These are phyloP conservation scores for Siniperca chuatsi DNA, from an alignment of 2,113 vertebrate species.

Conservation along the genomic window DNA sequence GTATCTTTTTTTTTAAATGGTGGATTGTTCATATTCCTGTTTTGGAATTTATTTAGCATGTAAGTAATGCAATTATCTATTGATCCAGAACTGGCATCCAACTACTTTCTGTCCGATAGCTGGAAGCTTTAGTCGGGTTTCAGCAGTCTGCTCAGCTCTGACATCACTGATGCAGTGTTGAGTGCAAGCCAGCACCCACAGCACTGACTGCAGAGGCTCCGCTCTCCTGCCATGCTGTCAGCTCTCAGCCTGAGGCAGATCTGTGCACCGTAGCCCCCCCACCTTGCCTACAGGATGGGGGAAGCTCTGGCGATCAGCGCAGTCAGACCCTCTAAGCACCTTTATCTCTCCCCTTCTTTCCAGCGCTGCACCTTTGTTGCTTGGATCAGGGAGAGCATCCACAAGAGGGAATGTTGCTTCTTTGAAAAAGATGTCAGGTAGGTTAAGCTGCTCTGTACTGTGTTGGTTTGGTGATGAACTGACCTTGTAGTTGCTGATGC, in stretches of 20 bases:
- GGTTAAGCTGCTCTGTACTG: neutral
- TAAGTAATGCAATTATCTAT: constrained; percentile 10
- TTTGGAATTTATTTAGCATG: neutral
- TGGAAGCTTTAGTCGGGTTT: neutral
- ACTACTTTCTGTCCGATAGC: neutral
- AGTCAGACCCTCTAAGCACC: constrained; percentile 33
- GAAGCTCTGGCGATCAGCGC: constrained; percentile 29
- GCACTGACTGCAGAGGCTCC: constrained; percentile 58
- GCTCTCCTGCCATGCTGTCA: constrained; percentile 10
- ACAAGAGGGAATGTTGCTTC: constrained; percentile 90
- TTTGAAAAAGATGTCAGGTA: constrained; percentile 86
- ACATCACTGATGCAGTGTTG: constrained; percentile 74
- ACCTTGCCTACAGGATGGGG: constrained; percentile 51
- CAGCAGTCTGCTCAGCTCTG: constrained; percentile 55
- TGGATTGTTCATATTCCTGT: neutral
- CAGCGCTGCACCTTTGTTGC: constrained; percentile 74
- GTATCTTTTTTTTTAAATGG: neutral
- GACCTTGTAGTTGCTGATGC: constrained; percentile 20
- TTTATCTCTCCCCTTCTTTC: constrained; percentile 62
- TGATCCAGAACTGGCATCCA: neutral
- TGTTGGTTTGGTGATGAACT: neutral
- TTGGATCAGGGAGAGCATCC: constrained; percentile 89
- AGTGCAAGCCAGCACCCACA: constrained; percentile 22
- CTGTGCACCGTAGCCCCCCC: neutral
- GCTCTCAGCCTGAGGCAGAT: neutral